Base-by-base conservation (phyloP, 92 coral and sea anemone genomes). In the Zoanthus sansibaricus region DNA sequence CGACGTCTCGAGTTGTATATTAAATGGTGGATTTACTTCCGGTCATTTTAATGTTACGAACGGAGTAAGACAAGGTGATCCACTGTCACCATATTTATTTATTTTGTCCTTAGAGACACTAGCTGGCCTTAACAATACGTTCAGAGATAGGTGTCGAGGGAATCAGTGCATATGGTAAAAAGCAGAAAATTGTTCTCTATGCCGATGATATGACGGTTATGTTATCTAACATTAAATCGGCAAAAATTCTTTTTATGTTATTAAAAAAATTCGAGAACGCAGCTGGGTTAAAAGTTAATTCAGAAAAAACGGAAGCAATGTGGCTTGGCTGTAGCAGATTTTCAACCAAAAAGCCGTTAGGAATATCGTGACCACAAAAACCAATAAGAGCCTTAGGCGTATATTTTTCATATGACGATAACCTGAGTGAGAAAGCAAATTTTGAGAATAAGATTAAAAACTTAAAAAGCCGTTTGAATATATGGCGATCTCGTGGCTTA, bases 361-460 rank as follows among this genome's bases (percentile, higher is more conserved):
- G 58, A 44, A 44, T 74, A 74, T 45, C 30, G 56, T 45, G 30
- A 59, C 77, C 54, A 72, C 77, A 72, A 46, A 13, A 44, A 56
- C 18, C 78, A 30, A 44, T 75, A 75, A 46, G 16, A 75, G 78
- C 16, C 31, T 21, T 75, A 17, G 61, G 78, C 17, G 59, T 75
- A 17, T 75, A 46, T 46, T 75, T 75, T 75, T 75, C 59, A 16
- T 75, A 75, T 75, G 59, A 75, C 17, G 78, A 75, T 13, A 48
- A 47, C 6, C 61, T 45, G 7, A 46, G 78, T 75, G 78, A 46
- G 78, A 75, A 75, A 46, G 78, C 78, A 75, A 74, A 44, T 42
- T 75, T 75, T 75, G 79, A 75, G 79, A 75, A 75, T 37, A 75
- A 75, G 15, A 75, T 49, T n/a, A 75, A 75, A 75, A 75, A 14